Conservation (phyloP, 2,797 vertebrate genomes). For the Corythornis leucogaster region DNA sequence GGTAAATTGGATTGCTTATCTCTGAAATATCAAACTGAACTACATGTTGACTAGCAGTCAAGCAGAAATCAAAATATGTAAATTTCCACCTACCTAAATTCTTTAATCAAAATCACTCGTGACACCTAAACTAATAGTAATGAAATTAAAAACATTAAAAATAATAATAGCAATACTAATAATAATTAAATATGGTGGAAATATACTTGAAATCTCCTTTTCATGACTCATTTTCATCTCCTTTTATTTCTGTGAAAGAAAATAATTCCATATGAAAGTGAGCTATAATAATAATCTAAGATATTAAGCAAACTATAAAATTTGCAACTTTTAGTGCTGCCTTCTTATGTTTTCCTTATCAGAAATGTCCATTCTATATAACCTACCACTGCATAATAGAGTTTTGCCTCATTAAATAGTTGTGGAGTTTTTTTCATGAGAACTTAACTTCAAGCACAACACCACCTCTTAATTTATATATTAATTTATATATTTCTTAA, state of each 20-base stretch:
- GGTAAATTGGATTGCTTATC: neutral
- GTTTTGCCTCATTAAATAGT: neutral
- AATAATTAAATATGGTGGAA: neutral
- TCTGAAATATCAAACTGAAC: neutral
- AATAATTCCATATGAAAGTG: neutral
- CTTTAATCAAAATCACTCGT: neutral
- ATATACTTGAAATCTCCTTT: neutral
- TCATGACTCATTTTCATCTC: neutral
- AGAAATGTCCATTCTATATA: neutral
- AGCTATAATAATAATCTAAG: neutral
- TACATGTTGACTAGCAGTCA: neutral
- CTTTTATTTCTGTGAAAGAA: neutral
- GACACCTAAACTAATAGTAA: neutral
- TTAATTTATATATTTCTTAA: neutral
- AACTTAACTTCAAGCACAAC: neutral
- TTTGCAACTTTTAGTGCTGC: neutral
- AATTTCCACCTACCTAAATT: neutral
- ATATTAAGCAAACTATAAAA: neutral
- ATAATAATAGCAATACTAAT: neutral
- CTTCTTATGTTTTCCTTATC: neutral
- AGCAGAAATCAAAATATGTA: neutral
- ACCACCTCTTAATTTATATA: neutral
- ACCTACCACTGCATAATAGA: neutral
- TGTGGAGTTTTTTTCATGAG: neutral
- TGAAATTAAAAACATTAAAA: neutral